Base-by-base conservation (phyloP, 2,888 invertebrate genomes). In the Callyntrura guangdongensis region DNA sequence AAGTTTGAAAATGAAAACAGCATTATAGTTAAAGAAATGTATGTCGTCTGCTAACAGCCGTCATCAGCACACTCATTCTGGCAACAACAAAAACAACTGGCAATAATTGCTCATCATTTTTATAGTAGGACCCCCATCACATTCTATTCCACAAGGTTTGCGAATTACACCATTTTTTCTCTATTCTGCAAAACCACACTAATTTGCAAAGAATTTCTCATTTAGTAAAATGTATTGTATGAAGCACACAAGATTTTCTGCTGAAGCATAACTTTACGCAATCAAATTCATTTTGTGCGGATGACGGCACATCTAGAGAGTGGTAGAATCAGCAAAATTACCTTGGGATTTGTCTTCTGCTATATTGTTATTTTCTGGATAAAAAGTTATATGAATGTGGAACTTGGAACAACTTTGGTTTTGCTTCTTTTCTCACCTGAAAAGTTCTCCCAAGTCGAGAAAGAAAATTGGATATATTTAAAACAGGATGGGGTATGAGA, bases 101-200 rank as follows among this genome's bases (percentile, higher is more conserved):
- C 22, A 84, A 69, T 47, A 84, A 69, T 84, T 69, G 67, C 49
- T 49, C 27, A 25, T 83, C 61, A 36, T 69, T 69, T 53, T 72
- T 59, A 20, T 56, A 74, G 85, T 59, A 22, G 47, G 56, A 59
- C 72, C 47, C 83, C 12, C 74, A 74, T 14, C 6, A 20, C 67
- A n/a, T 36, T 82, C 82, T 27, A 17, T 84, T 69, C 69, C 69
- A 22, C n/a, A 56, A 47, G 79, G 5, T 25, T 79, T 4, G 25
- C 17, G n/a, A 72, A 72, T 47, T 17, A 47, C 72, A 4, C 47
- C 11, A 72, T n/a, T 72, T 69, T 69, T n/a, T n/a, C 2, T 20
- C 53, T 14, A 53, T 69, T 27, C 5, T 69, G 36, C 69, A 69
- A n/a, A 36, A 12, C 27, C 36, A 27, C 20, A 36, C 69, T 67